phyloP scores from a whole-genome alignment of 2,888 invertebrate genomes.

The Chrysotoxum bicinctum region DNA sequence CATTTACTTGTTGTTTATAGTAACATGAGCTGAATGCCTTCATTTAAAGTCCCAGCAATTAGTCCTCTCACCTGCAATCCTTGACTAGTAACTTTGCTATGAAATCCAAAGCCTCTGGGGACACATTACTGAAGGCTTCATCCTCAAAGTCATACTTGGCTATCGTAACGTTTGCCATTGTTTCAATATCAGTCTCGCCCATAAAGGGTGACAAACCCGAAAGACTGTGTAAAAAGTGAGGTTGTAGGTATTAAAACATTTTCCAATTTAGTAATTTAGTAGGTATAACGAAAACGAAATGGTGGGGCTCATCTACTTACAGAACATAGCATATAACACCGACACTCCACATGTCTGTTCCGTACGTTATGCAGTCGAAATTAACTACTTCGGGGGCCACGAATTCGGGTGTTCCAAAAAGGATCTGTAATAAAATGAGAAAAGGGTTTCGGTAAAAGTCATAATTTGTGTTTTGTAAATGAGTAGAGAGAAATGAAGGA shows the following conservation, averaged over 20 bases:
- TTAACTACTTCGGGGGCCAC: conserved; percentile 99
- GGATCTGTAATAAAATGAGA: conserved; percentile 82
- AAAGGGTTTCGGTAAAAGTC: background rate
- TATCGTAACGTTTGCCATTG: conserved; percentile 98
- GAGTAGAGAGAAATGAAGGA: background rate
- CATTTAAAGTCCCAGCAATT: conserved; percentile 18
- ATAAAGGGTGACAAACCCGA: conserved; percentile 99
- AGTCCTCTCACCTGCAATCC: conserved; percentile 93
- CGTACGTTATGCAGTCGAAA: conserved; percentile 97
- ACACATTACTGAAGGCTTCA: conserved; percentile 97
- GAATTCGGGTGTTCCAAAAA: conserved; percentile 99
- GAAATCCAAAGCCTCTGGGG: conserved; percentile 97
- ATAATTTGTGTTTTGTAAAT: conserved; percentile 8
- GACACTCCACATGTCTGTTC: conserved; percentile 99
- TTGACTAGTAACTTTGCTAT: conserved; percentile 95
- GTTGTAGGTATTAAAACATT: conserved; percentile 12
- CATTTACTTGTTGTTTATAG: conserved; percentile 13
- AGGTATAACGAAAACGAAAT: background rate
- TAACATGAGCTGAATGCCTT: conserved; percentile 9
- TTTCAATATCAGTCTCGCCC: conserved; percentile 98
- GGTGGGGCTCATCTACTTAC: conserved; percentile 86
- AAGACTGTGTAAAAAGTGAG: conserved; percentile 83
- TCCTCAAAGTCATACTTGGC: conserved; percentile 99
- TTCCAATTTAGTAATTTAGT: conserved; percentile 42
- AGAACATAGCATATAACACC: conserved; percentile 99